Evolutionary conservation across 2,113 vertebrate species (phyloP), one percentile per base, ranked within the genome.

Genomic region (Burhinus oedicnemus): DNA sequence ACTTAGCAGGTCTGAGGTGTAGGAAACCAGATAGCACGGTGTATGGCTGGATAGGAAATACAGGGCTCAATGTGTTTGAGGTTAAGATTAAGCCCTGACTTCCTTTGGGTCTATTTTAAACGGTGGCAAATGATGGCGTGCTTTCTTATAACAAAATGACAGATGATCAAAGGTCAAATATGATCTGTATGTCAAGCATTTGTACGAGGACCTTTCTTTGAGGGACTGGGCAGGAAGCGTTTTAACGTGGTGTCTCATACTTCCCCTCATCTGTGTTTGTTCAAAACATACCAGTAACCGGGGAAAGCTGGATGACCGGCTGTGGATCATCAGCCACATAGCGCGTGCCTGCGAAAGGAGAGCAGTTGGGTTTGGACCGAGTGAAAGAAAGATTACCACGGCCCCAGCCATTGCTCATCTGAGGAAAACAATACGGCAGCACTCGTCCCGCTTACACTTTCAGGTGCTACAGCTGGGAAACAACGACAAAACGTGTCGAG

Each of bases 101-200:
- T 98, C 98, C 98, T 98, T 51, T 95, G 81, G 74, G 83, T 97
- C 98, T 98, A 98, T 98, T 98, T 98, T 98, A 97, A 97, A 97
- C 54, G 13, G 97, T 97, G 96, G 97, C 97, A 97, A 97, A 98
- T 80, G 98, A 97, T 97, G 97, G 97, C 96, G 96, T 97, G 97
- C 97, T 97, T 94, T 97, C 97, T 98, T 97, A 97, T 96, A 97
- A 92, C 97, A 93, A 95, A 98, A 98, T 92, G 97, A 98, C 98
- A 98, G 96, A 97, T 96, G 98, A 98, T 98, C 98, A 98, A 98
- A 98, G 97, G 96, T 90, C 40, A 42, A 97, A 79, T 87, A 97
- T 87, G 96, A 97, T 96, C 97, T 69, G 76, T 72, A 88, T 97
- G 97, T 97, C 96, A 97, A 97, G 96, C 94, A 97, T 96, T 97